Evolutionary conservation across 2,113 vertebrate species (phyloP), one percentile per base, ranked within the genome.

Genomic region (Crotophaga sulcirostris): DNA sequence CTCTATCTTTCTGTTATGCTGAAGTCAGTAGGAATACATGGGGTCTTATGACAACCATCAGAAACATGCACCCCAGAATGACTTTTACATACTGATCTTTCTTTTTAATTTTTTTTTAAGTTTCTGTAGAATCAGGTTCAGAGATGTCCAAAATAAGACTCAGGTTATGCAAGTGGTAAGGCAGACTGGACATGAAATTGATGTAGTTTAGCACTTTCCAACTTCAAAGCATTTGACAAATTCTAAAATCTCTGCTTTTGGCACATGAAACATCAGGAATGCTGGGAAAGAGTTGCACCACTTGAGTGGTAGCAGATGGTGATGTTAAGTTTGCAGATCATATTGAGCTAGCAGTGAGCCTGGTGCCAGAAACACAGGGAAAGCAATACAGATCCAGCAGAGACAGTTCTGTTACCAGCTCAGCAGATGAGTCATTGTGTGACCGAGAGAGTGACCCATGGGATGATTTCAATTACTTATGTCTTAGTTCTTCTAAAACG

Each of bases 291-390:
- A 93, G 82, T 95, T 95, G 93, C 94, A 86, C 87, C 90, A 90
- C 82, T 96, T 90, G 94, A 96, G 75, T 88, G 75, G 82, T 93
- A 95, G 85, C 95, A 97, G 95, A 96, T 96, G 94, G 93, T 83
- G 68, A 83, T 94, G 94, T 95, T 93, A 84, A 78, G 85, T 90
- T 91, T 95, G 85, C 64, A 93, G 95, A 67, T 93, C 90, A 81
- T 60, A 88, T 76, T 89, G 88, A 88, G 92, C 47, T 90, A 95
- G 72, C 55, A 94, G 38, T 47, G 52, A 80, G 25, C 19, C 70
- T 67, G 33, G 42, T 96, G 96, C 93, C 93, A 96, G 87, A 87
- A 96, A 45, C 63, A 62, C 6, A 28, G 67, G 70, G 70, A 91
- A 94, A 80, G 78, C 59, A 91, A 79, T 62, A 77, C 15, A 88